Conservation (phyloP, 1,140 invertebrate species). For the Bombus affinis region DNA sequence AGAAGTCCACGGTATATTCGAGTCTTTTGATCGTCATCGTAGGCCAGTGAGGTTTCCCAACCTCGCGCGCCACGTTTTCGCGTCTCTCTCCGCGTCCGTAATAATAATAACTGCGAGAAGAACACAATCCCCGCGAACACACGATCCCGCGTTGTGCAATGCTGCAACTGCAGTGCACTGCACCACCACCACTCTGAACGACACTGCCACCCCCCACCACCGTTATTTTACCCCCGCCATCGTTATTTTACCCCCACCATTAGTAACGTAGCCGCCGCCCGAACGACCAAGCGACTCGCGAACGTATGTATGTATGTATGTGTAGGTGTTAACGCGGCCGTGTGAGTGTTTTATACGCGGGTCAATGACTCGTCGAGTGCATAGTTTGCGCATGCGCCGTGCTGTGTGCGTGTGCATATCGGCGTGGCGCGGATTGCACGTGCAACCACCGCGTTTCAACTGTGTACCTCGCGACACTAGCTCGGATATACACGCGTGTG, state of each 20-base stretch:
- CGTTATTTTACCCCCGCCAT: neutral
- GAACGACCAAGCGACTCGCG: neutral
- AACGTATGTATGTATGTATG: neutral
- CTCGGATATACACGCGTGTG: neutral
- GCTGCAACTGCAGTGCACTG: conserved; percentile 52
- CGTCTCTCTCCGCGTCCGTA: conserved; percentile 38
- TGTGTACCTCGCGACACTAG: neutral
- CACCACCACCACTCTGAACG: conserved; percentile 32
- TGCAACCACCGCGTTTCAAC: conserved; percentile 1
- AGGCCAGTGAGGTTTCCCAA: conserved; percentile 51
- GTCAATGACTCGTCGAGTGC: conserved; percentile 67
- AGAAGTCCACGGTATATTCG: neutral
- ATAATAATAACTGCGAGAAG: conserved; percentile 54
- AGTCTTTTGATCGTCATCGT: neutral
- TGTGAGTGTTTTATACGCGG: conserved; percentile 65
- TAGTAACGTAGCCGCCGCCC: conserved; percentile 8
- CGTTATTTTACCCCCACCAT: neutral
- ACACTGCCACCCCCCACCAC: neutral
- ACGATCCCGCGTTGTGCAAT: conserved; percentile 60
- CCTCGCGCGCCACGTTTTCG: conserved; percentile 40
- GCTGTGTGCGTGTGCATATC: conserved; percentile 32
- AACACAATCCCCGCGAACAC: conserved; percentile 52
- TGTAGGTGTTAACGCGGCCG: conserved; percentile 52
- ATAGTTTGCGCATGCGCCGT: conserved; percentile 63
- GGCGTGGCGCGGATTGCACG: conserved; percentile 5